Evolutionary conservation across 2,113 vertebrate species (phyloP).

Genomic region (Toxostoma redivivum): DNA sequence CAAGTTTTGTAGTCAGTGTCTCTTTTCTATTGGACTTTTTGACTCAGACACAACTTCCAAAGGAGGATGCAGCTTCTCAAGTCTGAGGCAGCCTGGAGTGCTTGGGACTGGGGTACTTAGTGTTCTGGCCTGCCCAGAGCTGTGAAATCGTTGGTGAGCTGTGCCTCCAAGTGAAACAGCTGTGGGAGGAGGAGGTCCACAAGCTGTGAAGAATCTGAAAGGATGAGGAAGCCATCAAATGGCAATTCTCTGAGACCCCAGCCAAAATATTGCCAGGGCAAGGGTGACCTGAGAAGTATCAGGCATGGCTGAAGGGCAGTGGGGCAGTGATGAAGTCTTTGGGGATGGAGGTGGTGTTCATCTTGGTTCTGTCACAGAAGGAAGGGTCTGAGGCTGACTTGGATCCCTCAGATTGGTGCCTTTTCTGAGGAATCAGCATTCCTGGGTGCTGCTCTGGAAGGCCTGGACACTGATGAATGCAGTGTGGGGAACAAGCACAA

Average conservation of each 20-base stretch:
- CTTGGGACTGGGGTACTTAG: not conserved
- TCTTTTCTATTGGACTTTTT: not conserved
- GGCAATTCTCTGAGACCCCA: not conserved
- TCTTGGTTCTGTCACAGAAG: not conserved
- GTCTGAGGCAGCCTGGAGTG: not conserved
- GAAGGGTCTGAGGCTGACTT: not conserved
- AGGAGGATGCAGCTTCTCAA: not conserved
- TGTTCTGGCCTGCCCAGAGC: not conserved
- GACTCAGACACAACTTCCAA: not conserved
- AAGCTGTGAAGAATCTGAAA: not conserved
- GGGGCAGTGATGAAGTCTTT: not conserved
- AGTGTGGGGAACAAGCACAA: rapidly evolving
- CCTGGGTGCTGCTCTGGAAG: not conserved
- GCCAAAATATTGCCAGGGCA: not conserved
- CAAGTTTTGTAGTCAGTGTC: not conserved
- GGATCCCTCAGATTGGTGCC: not conserved
- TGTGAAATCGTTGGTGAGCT: not conserved
- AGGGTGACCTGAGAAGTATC: not conserved
- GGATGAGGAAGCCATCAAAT: not conserved
- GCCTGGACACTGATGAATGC: not conserved
- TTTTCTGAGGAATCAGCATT: not conserved
- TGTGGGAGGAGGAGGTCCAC: not conserved
- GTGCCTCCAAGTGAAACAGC: not conserved
- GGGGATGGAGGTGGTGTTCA: not conserved
- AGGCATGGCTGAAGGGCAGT: not conserved